Base-by-base conservation (phyloP, 2,797 vertebrate species). In the Sternarchorhynchus goeldii region DNA sequence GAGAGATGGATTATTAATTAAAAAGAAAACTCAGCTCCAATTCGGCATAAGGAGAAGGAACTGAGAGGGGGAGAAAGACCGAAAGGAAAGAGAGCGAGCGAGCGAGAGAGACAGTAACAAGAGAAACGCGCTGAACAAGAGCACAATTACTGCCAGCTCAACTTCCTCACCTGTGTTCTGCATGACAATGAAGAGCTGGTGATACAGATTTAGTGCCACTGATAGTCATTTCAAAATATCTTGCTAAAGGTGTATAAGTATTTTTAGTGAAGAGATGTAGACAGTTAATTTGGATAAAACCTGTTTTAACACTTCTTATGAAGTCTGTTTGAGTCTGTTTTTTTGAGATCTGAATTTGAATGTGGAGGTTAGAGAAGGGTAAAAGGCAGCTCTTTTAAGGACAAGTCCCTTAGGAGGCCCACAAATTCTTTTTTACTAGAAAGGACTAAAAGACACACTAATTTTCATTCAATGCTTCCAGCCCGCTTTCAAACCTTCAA, bases 1-100 rank as follows among this genome's bases (percentile, higher is more conserved):
- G 78, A 87, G 79, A 21, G 77, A 87, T 63, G 29, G 83, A 62
- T 74, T 59, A 62, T 62, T 79, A 65, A 78, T 81, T 81, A 75
- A 84, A 81, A 65, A 50, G 31, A 75, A 84, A 80, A 75, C 34
- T 60, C 17, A 20, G 41, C 70, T 67, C 20, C 39, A 79, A 69
- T 31, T 66, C 53, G n/a, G 56, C 55, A 36, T 73, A 41, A 36
- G 73, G 14, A 18, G 72, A 70, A 80, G 55, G 68, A 70, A 16
- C 56, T 62, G 55, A 66, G 4, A 5, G 70, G 21, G 41, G 2
- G 17, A 4, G 53, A 31, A 25, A 64, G 25, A 59, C 5, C 6
- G 14, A 21, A n/a, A 55, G 64, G 56, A 36, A 7, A 18, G 21
- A 39, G 50, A 73, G 72, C 50, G 34, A 6, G 58, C 62, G 45